Conservation (phyloP, 2,113 vertebrate species). For the Psammodynastes pulverulentus region DNA sequence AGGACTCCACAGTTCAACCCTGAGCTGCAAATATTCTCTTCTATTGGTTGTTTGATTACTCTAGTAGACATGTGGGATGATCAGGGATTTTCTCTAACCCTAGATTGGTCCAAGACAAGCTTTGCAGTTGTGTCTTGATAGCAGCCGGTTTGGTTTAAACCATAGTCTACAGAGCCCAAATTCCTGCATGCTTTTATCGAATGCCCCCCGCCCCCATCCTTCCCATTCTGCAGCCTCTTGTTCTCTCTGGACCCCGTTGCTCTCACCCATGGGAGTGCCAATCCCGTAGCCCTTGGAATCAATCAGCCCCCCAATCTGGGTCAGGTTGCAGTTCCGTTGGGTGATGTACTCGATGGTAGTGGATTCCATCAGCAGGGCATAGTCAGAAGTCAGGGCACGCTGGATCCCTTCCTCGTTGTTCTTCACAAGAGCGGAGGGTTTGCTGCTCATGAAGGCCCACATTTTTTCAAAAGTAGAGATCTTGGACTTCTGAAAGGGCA, state of each 20-base stretch:
- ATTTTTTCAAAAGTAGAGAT: constrained; percentile 99
- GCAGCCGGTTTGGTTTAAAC: no score
- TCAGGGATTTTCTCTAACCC: neutral
- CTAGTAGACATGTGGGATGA: neutral
- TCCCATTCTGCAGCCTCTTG: accelerated
- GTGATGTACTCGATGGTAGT: constrained; percentile 95
- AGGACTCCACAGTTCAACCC: neutral
- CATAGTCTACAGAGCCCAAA: neutral
- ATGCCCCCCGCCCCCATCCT: no score
- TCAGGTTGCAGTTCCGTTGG: constrained; percentile 95
- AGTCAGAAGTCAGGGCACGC: constrained; percentile 89
- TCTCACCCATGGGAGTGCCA: constrained; percentile 91
- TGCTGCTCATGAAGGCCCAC: constrained; percentile 99
- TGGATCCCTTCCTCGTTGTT: constrained; percentile 96
- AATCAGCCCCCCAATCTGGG: constrained; percentile 92
- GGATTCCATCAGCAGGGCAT: constrained; percentile 96
- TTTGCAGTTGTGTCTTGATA: neutral
- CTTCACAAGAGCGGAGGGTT: constrained; percentile 89
- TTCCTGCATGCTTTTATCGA: neutral
- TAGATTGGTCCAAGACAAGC: neutral
- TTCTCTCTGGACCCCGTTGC: accelerated
- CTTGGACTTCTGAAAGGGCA: constrained; percentile 85
- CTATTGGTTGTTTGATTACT: neutral
- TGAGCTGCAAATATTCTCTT: neutral
- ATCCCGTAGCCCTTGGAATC: constrained; percentile 98